Conservation (phyloP, 2,797 vertebrate species). For the Sciaenops ocellatus region DNA sequence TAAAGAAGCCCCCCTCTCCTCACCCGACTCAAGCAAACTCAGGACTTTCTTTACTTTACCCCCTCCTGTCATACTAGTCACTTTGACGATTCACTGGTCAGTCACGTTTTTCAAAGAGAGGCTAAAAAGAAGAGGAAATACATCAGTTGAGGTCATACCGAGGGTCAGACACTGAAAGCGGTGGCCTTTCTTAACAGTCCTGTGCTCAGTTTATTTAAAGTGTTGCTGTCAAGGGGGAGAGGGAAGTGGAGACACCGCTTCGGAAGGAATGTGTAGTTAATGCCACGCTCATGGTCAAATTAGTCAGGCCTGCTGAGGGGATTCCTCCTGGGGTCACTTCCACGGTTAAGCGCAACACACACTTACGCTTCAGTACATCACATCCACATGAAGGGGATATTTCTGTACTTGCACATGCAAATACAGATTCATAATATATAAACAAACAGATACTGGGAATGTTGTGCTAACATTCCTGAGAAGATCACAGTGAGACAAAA, state of each 20-base stretch:
- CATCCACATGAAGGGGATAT: neutral
- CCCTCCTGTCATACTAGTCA: slow-evolving; percentile 37
- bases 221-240: slow-evolving; percentile 49
- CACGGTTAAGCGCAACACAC: slow-evolving; percentile 33
- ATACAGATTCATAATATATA: slow-evolving; percentile 1
- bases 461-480: slow-evolving; percentile 21
- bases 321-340: slow-evolving; percentile 61
- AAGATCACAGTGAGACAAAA: neutral
- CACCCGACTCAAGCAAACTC: slow-evolving; percentile 18
- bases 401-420: slow-evolving; percentile 14
- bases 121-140: slow-evolving; percentile 65
- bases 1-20: slow-evolving; percentile 29
- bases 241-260: slow-evolving; percentile 62
- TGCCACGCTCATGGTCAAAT: slow-evolving; percentile 78
- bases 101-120: slow-evolving; percentile 58
- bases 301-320: slow-evolving; percentile 72
- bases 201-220: slow-evolving; percentile 73
- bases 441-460: slow-evolving; percentile 10
- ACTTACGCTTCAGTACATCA: slow-evolving; percentile 16
- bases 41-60: slow-evolving; percentile 29
- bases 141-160: slow-evolving; percentile 51
- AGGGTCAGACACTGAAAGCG: slow-evolving; percentile 60
- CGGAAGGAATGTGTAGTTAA: slow-evolving; percentile 81
- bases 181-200: slow-evolving; percentile 57
- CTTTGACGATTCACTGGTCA: slow-evolving; percentile 61